Base-by-base conservation (phyloP, 2,113 vertebrate genomes). In the Xenus cinereus region DNA sequence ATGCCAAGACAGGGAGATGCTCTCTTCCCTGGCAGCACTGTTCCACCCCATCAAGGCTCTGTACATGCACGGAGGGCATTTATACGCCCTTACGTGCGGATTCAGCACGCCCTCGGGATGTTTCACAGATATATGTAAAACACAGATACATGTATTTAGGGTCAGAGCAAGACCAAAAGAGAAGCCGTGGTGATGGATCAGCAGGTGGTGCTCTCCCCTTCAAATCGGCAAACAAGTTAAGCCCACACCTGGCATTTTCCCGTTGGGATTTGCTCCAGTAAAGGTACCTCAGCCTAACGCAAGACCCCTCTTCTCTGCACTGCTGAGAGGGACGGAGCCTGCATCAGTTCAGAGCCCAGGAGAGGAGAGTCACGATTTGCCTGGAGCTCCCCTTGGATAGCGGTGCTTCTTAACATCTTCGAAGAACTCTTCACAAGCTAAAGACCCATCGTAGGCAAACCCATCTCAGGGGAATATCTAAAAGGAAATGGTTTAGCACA, bases 161-260 rank as follows among this genome's bases (percentile, higher is more conserved):
- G 48, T 17, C 33, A 14, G 56, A 67, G 68, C 41, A 16, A 26
- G 30, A 26, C 3, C 57, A 14, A 27, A 23, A 37, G 37, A 26
- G 67, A 67, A 92, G 69, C 57, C 7, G 0, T 14, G 63, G 37
- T 46, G 67, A 94, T 62, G 37, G 1, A 93, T 90, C 91, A 94
- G 95, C 91, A 95, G 93, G 89, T 95, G 93, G 94, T 93, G 91
- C 93, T 94, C 93, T 95, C 87, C 75, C 60, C 93, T 94, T 89
- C 92, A 16, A 51, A 90, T 80, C 14, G 0, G n/a, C 56, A 66
- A 56, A 45, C 18, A 21, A 80, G 51, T 63, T 51, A 26, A 95
- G 2, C 33, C 71, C 27, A 30, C 43, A 46, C 43, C 71, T 51
- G 84, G 77, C 7, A 3, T 64, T 89, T 84, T n/a, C 9, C 84